Percentiles rank a stretch among this genome's conserved stretches.
These are phyloP conservation scores for Choloepus hoffmanni DNA, from an alignment of 2,113 vertebrate genomes.

Conservation along the genomic window DNA sequence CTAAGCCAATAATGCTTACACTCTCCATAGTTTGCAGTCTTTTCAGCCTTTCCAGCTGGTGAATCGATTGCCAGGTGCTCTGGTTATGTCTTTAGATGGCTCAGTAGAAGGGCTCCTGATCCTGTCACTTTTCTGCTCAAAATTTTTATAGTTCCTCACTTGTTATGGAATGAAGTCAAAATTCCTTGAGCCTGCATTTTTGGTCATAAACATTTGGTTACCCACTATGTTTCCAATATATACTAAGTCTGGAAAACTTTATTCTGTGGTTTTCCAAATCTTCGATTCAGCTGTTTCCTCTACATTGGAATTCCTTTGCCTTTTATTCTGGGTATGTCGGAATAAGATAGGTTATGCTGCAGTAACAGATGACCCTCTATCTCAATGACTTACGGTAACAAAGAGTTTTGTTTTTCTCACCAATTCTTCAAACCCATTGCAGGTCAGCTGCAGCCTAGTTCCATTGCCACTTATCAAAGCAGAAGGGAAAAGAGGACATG, in stretches of 20 bases:
- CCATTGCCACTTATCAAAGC: neutral
- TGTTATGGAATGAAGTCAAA: neutral
- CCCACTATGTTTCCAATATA: neutral
- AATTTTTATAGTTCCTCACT: neutral
- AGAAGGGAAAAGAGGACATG: neutral
- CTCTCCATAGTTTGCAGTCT: neutral
- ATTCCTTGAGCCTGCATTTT: neutral
- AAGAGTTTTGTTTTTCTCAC: neutral
- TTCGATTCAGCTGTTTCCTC: neutral
- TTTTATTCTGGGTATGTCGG: neutral
- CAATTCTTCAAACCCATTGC: neutral
- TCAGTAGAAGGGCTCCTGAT: neutral
- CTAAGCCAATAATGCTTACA: constrained; percentile 40
- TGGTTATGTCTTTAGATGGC: neutral
- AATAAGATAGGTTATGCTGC: neutral
- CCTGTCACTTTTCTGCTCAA: neutral
- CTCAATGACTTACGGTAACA: neutral
- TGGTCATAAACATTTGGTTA: neutral
- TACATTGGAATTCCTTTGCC: neutral
- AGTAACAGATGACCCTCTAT: neutral
- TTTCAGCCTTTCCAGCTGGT: neutral
- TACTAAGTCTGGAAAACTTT: neutral
- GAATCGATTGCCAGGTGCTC: constrained; percentile 45
- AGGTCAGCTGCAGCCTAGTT: neutral
- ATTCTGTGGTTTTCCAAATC: neutral